A percentile compares a stretch with the other conserved stretches of the same genome.
These are phyloP conservation scores for Tyrophagus putrescentiae DNA, from an alignment of 1,140 invertebrate genomes.

Conservation along the genomic window DNA sequence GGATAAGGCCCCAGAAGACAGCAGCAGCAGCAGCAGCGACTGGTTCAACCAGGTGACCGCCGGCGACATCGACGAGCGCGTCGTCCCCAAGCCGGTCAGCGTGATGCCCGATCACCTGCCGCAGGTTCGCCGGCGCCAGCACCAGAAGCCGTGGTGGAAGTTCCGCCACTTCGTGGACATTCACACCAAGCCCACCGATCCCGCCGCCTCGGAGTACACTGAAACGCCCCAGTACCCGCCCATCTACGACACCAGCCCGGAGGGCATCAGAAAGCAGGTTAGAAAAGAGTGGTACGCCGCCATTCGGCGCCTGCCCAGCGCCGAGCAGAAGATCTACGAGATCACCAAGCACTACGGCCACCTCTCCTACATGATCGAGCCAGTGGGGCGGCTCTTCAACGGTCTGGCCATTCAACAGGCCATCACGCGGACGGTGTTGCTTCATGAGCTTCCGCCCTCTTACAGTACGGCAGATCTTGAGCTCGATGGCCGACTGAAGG, in stretches of 20 bases:
- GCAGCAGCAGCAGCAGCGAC: neutral
- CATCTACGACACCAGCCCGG: slow-evolving; percentile 15
- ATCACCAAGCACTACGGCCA: slow-evolving; percentile 64
- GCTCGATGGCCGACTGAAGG: slow-evolving; percentile 2
- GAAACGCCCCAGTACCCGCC: slow-evolving; percentile 24
- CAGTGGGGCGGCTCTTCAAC: slow-evolving; percentile 48
- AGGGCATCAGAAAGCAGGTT: slow-evolving; percentile 21
- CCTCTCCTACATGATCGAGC: slow-evolving; percentile 44
- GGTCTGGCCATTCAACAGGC: slow-evolving; percentile 48
- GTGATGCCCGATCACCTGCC: slow-evolving; percentile 13
- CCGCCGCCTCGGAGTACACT: neutral
- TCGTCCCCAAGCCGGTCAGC: slow-evolving; percentile 11
- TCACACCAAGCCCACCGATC: neutral
- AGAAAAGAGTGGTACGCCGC: slow-evolving; percentile 39
- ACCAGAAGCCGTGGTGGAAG: slow-evolving; percentile 20
- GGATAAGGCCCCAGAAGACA: neutral
- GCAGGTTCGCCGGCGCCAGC: slow-evolving; percentile 1
- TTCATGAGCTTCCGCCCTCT: slow-evolving; percentile 29
- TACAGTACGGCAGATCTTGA: neutral
- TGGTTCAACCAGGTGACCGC: neutral
- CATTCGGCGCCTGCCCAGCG: slow-evolving; percentile 47
- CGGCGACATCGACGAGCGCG: neutral
- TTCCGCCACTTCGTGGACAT: slow-evolving; percentile 3
- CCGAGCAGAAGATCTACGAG: slow-evolving; percentile 65
- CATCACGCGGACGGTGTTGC: slow-evolving; percentile 52